phyloP scores from a whole-genome alignment of 2,888 invertebrate species.

The Melanostoma mellinum region DNA sequence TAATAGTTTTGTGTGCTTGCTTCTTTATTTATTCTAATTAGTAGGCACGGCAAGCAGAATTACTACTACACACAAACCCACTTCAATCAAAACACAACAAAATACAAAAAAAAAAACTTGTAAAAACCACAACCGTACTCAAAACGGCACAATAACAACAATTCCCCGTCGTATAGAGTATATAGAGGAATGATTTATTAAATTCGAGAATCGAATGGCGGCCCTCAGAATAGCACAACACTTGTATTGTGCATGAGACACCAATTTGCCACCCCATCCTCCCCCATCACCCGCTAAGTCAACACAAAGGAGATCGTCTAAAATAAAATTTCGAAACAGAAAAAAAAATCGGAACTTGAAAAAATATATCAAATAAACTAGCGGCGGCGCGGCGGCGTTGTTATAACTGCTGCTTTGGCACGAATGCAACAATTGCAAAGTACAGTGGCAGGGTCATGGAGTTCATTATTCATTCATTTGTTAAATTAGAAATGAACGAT shows the following conservation, averaged over 20 bases:
- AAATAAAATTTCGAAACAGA: conserved; percentile 25
- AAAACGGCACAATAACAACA: conserved; percentile 40
- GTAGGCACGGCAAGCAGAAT: conserved; percentile 58
- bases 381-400: conserved; percentile 10
- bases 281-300: neutral
- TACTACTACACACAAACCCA: conserved; percentile 59
- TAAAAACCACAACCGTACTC: conserved; percentile 15
- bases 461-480: conserved; percentile 72
- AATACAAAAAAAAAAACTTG: conserved; percentile 14
- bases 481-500: conserved; percentile 66
- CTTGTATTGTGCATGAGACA: conserved; percentile 31
- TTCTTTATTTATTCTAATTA: conserved; percentile 71
- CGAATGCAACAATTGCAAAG: conserved; percentile 67
- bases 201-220: conserved; percentile 66
- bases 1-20: conserved; percentile 42
- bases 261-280: conserved; percentile 13
- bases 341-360: conserved; percentile 24
- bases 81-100: conserved; percentile 49
- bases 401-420: conserved; percentile 55
- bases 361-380: conserved; percentile 46
- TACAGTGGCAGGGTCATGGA: conserved; percentile 67
- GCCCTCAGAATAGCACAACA: conserved; percentile 38
- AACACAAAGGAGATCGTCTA: neutral
- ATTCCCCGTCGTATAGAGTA: conserved; percentile 17
- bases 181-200: conserved; percentile 61